These are phyloP conservation scores for Coregonus sp. DNA, from an alignment of 2,797 vertebrate genomes.

Conservation along the genomic window DNA sequence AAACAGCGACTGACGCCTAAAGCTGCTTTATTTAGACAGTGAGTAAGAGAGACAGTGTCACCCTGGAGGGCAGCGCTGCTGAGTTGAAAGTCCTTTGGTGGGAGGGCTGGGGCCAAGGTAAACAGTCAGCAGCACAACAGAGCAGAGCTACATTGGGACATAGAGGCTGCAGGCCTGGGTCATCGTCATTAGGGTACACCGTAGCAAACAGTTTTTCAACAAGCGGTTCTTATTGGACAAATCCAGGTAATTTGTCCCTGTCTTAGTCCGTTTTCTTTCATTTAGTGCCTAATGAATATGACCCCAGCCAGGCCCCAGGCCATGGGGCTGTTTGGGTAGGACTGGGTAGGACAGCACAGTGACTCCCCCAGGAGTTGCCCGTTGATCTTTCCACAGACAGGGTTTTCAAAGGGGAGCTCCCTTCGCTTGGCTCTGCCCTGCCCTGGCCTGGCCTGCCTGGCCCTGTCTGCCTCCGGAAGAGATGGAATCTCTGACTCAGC, in stretches of 20 bases:
- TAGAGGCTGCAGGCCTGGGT: slow-evolving; percentile 9
- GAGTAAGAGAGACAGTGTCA: slow-evolving; percentile 39
- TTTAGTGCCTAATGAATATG: background rate
- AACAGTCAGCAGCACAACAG: slow-evolving; percentile 44
- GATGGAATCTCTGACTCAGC: slow-evolving; percentile 79
- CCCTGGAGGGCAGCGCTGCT: slow-evolving; percentile 50
- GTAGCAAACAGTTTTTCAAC: background rate
- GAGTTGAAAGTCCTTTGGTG: slow-evolving; percentile 67
- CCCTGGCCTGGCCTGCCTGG: background rate
- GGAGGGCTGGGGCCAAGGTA: slow-evolving; percentile 46
- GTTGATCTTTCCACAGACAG: slow-evolving; percentile 65
- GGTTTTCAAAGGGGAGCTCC: slow-evolving; percentile 60
- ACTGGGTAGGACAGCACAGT: slow-evolving; percentile 42
- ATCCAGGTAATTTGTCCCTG: background rate
- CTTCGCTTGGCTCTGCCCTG: background rate
- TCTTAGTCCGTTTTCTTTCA: too few species aligned
- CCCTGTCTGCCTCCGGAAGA: slow-evolving; percentile 70
- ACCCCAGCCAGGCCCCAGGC: slow-evolving; percentile 3
- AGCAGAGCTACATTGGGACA: slow-evolving; percentile 21
- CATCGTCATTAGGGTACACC: background rate
- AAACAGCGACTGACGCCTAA: slow-evolving; percentile 1
- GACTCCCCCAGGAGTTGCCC: slow-evolving; percentile 67
- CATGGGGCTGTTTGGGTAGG: slow-evolving; percentile 55
- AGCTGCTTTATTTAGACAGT: slow-evolving; percentile 7
- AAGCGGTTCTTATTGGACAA: too few species aligned